Base-by-base conservation (phyloP, 2,888 invertebrate species). In the Phortica magna region DNA sequence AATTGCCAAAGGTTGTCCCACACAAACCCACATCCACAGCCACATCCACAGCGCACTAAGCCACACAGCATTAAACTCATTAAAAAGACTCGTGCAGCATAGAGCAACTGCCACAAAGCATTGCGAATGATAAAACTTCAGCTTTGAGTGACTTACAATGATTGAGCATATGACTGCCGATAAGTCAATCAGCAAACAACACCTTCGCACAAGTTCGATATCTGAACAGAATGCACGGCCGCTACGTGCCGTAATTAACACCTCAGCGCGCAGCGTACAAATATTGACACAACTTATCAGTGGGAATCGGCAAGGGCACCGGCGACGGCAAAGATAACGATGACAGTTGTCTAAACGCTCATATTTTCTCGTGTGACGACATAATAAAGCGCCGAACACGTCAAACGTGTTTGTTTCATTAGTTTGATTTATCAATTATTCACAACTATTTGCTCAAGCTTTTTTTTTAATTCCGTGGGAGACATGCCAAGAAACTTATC, bases 201-300 rank as follows among this genome's bases (percentile, higher is more conserved):
- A 31, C 31, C 5, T 31, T 48, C 14, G 7, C 48, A 48, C 14
- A 12, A 14, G 10, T 48, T 48, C 48, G 48, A 48, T 14, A 48
- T 48, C 48, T 48, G 7, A 9, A 3, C 14, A 48, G 7, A 48
- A 48, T 80, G 76, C 78, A 64, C 80, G 80, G 85, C 84, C 81
- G 77, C 79, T 83, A 74, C 77, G 77, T 78, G 82, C 77, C 78
- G 71, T 83, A 85, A 87, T 88, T 85, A 85, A 81, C 88, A 86
- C 86, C 80, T 87, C 43, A 17, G 68, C 76, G 78, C 76, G 80
- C 77, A 75, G 72, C 79, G 71, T 75, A 82, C 82, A 85, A 87
- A 84, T 85, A 85, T 87, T 85, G 84, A 80, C 79, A 75, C 78
- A 80, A 81, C 81, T 84, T 87, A 81, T 85, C 87, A 79, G 79